These are phyloP conservation scores for Pollimyrus isidori DNA, from an alignment of 2,113 vertebrate genomes.

Conservation along the genomic window DNA sequence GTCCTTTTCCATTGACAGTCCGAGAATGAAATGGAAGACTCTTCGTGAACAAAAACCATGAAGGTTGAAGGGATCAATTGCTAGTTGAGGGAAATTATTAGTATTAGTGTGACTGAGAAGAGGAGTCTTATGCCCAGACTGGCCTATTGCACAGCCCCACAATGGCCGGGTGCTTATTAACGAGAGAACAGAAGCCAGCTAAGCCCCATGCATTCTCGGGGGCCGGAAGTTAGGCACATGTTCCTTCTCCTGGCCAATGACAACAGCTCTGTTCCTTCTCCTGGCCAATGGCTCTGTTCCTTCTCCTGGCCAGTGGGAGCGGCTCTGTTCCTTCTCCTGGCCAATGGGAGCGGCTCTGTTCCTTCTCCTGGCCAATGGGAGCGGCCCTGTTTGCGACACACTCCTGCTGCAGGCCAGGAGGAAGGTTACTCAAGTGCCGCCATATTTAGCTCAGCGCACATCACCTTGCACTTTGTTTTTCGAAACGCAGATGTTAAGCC, in stretches of 20 bases:
- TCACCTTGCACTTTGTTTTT: conserved; percentile 10
- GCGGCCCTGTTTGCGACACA: not conserved
- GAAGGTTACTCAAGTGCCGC: not conserved
- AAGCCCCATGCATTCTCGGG: not conserved
- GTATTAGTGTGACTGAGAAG: not conserved
- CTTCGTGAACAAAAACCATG: not conserved
- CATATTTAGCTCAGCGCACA: not conserved
- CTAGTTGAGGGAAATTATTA: not conserved
- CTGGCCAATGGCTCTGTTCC: not conserved
- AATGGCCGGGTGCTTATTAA: not conserved
- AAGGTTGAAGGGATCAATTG: not conserved
- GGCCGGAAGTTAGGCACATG: not conserved
- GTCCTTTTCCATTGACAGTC: not conserved
- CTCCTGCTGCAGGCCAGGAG: not conserved
- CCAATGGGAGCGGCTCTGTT: not conserved
- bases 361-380: not conserved
- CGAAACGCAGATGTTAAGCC: not conserved
- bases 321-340: not conserved
- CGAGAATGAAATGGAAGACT: not conserved
- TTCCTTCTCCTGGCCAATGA: not conserved
- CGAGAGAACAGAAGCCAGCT: not conserved
- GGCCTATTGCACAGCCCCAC: not conserved
- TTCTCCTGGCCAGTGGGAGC: not conserved
- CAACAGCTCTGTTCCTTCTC: not conserved
- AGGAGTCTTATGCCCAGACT: not conserved